Evolutionary conservation across 2,797 vertebrate genomes (phyloP).

Genomic region (Clarias fuscus): DNA sequence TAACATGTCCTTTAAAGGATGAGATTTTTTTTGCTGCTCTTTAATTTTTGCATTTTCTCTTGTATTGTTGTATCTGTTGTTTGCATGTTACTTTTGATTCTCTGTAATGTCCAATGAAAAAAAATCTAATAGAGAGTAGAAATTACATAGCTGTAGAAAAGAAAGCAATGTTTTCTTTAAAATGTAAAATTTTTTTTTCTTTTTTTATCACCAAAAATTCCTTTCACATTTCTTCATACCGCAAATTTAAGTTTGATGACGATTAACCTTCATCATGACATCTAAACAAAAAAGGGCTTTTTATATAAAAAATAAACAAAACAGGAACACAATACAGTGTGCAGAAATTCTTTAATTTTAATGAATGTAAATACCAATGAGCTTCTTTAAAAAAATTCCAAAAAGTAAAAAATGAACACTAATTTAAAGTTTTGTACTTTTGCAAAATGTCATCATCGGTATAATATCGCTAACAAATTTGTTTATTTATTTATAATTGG

Average conservation of each 20-base stretch:
- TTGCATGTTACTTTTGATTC: conserved; percentile 53
- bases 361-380: background rate
- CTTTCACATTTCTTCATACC: conserved; percentile 36
- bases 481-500: background rate
- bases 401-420: background rate
- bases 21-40: conserved; percentile 74
- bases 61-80: background rate
- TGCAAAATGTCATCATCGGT: background rate
- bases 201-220: conserved; percentile 49
- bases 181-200: conserved; percentile 35
- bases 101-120: conserved; percentile 64
- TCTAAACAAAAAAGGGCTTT: conserved; percentile 36
- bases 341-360: background rate
- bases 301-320: background rate
- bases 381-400: background rate
- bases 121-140: conserved; percentile 61
- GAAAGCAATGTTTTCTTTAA: conserved; percentile 46
- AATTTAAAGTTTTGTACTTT: conserved; percentile 13
- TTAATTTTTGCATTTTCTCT: conserved; percentile 66
- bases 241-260: background rate
- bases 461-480: background rate
- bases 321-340: too few relatives aligned
- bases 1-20: conserved; percentile 54
- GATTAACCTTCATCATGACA: background rate
- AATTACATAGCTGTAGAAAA: conserved; percentile 64